Conservation (phyloP, 2,888 invertebrate genomes). For the Patella pellucida region DNA sequence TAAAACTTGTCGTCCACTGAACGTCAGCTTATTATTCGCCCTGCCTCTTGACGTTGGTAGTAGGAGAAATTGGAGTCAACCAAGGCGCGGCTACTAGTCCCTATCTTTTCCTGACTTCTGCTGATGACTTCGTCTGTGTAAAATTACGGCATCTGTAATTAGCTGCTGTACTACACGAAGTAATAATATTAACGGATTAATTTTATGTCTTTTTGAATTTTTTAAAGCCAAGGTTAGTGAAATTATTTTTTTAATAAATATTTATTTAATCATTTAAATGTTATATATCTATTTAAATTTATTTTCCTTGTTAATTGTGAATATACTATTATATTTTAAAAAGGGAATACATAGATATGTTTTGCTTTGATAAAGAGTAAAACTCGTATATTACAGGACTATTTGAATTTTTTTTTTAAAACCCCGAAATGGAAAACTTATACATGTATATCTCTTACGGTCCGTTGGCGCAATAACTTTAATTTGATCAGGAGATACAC, state of each 20-base stretch:
- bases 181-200: too few relatives aligned
- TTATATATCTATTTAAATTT: not conserved
- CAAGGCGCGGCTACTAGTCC: constrained; percentile 7
- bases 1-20: not conserved
- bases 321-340: too few relatives aligned
- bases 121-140: not conserved
- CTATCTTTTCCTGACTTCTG: not conserved
- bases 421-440: too few relatives aligned
- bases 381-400: too few relatives aligned
- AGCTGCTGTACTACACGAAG: not conserved
- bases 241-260: not conserved
- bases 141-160: not conserved
- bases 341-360: too few relatives aligned
- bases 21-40: not conserved
- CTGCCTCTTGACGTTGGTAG: not conserved
- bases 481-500: too few relatives aligned
- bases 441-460: too few relatives aligned
- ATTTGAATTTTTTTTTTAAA: too few relatives aligned
- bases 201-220: too few relatives aligned
- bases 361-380: too few relatives aligned
- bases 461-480: too few relatives aligned
- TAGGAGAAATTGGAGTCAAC: not conserved
- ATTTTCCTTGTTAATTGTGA: not conserved
- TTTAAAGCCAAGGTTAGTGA: not conserved
- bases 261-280: not conserved